Percentiles rank a stretch among this genome's conserved stretches.
Evolutionary conservation across 2,113 vertebrate genomes (phyloP).

Genomic region (Brachirus orientalis): DNA sequence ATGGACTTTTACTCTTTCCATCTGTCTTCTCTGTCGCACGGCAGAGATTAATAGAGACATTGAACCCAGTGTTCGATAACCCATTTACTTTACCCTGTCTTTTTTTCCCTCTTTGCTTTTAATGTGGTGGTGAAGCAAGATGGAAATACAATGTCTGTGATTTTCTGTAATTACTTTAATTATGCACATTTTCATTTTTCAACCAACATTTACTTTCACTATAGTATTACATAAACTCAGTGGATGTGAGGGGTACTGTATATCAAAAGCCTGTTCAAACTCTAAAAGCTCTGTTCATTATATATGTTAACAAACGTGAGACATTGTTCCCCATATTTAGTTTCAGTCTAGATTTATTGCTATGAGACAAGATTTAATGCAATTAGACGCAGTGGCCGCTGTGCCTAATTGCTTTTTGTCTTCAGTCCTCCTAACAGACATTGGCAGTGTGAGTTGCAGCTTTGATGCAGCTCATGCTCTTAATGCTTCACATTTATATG

Average conservation of each 20-base stretch:
- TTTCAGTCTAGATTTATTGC: slow-evolving; percentile 64
- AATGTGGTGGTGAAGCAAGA: neutral
- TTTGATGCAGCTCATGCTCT: slow-evolving; percentile 15
- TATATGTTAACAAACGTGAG: slow-evolving; percentile 60
- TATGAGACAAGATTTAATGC: slow-evolving; percentile 19
- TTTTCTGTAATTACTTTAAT: slow-evolving; percentile 15
- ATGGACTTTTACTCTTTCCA: slow-evolving; percentile 47
- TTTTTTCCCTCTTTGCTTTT: slow-evolving; percentile 18
- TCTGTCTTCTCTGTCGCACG: slow-evolving; percentile 38
- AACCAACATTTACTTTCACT: slow-evolving; percentile 1
- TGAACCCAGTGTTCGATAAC: slow-evolving; percentile 61
- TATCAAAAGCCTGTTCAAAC: slow-evolving; percentile 28
- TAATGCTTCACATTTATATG: neutral
- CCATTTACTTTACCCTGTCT: slow-evolving; percentile 61
- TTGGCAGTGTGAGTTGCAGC: slow-evolving; percentile 12
- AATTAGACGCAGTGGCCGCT: slow-evolving; percentile 39
- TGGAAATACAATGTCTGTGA: slow-evolving; percentile 11
- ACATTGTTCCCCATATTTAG: slow-evolving; percentile 47
- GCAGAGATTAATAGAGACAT: slow-evolving; percentile 56
- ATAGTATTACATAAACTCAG: slow-evolving; percentile 11
- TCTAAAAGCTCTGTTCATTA: slow-evolving; percentile 48
- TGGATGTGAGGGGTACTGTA: slow-evolving; percentile 1
- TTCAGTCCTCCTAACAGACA: slow-evolving; percentile 40
- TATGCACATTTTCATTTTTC: slow-evolving; percentile 16
- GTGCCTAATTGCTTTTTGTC: slow-evolving; percentile 67